phyloP scores from a whole-genome alignment of 2,113 vertebrate species.

The Callocephalon fimbriatum region DNA sequence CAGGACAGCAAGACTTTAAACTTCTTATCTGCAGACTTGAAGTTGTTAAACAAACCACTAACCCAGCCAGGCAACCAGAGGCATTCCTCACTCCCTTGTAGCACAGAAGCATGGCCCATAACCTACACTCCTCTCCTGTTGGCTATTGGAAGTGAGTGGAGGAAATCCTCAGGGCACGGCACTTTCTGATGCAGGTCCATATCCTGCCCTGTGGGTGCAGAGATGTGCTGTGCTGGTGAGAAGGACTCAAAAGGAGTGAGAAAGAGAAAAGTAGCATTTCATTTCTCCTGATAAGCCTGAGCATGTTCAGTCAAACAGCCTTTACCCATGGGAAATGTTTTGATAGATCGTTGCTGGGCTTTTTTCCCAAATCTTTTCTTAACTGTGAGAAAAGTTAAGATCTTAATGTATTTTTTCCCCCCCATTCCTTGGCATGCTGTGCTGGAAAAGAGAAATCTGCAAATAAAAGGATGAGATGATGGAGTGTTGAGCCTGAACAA shows the following conservation, averaged over 20 bases:
- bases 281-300: constrained; percentile 13
- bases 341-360: background rate
- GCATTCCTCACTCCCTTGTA: background rate
- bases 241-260: background rate
- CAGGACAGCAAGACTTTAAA: fast-evolving
- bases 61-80: background rate
- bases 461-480: background rate
- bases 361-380: background rate
- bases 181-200: background rate
- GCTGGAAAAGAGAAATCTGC: background rate
- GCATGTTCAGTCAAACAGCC: background rate
- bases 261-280: background rate
- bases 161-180: background rate
- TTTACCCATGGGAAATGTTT: constrained; percentile 6
- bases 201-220: background rate
- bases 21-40: background rate
- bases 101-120: background rate
- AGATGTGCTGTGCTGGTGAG: background rate
- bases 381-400: background rate
- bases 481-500: background rate
- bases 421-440: background rate
- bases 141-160: background rate
- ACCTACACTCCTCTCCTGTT: background rate
- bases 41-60: background rate
- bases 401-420: background rate